A percentile compares a stretch with the other conserved stretches of the same genome.
phyloP scores from a whole-genome alignment of 2,888 invertebrate genomes.

The Heliconius erato region DNA sequence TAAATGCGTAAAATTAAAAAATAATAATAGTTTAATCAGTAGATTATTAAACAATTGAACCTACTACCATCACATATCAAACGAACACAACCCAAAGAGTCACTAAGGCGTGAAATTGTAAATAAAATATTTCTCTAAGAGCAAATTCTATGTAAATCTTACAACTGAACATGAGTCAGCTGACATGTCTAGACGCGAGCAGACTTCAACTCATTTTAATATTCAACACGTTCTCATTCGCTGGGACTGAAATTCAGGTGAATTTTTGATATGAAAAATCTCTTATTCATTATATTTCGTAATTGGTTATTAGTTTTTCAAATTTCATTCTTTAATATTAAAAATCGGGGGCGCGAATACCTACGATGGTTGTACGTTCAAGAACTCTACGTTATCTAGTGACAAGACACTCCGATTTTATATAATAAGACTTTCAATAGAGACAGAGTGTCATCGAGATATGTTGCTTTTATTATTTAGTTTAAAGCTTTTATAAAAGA shows the following conservation, averaged over 20 bases:
- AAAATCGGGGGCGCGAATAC: neutral
- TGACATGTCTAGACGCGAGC: constrained; percentile 57
- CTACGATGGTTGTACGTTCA: neutral
- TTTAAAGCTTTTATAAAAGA: no score
- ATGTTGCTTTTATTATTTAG: no score
- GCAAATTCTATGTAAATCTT: constrained; percentile 21
- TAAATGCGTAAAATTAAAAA: no score
- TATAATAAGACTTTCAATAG: no score
- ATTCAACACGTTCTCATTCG: constrained; percentile 19
- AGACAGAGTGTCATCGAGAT: no score
- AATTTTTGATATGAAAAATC: constrained; percentile 2
- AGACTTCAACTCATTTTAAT: constrained; percentile 36
- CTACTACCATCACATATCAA: neutral
- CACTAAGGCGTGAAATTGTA: neutral
- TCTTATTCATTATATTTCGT: neutral
- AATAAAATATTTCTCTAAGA: constrained; percentile 5
- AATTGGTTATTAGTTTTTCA: constrained; percentile 5
- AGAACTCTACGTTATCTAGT: no score
- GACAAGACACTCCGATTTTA: no score
- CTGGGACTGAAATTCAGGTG: constrained; percentile 26
- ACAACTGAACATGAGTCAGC: constrained; percentile 54
- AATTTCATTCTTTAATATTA: neutral
- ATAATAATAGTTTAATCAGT: no score
- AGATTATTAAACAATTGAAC: neutral
- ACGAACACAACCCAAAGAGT: neutral